These are phyloP conservation scores for Coecobrya sp. DNA, from an alignment of 2,888 invertebrate species.

Conservation along the genomic window DNA sequence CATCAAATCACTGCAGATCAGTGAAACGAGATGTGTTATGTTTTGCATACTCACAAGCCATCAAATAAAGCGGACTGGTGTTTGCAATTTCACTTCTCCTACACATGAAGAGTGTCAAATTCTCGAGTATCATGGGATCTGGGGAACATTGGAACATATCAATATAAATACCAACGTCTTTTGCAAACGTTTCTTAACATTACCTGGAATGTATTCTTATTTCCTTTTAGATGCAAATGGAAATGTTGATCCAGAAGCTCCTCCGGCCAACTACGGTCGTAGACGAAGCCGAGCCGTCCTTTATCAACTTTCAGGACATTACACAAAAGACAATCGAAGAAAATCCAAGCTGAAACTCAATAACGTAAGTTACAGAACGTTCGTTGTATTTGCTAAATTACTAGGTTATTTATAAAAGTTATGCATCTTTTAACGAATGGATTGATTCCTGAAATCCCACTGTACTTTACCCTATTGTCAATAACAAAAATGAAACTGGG, in stretches of 20 bases:
- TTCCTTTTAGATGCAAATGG: conserved; percentile 91
- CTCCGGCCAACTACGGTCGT: conserved; percentile 96
- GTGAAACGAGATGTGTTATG: too few species aligned
- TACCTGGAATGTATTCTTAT: conserved; percentile 20
- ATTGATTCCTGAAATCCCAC: not conserved
- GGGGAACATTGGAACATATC: too few species aligned
- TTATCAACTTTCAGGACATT: conserved; percentile 98
- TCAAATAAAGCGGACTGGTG: too few species aligned
- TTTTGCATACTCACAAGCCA: too few species aligned
- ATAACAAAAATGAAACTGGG: too few species aligned
- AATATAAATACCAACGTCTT: too few species aligned
- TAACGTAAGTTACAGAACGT: conserved; percentile 92
- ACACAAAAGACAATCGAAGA: conserved; percentile 96
- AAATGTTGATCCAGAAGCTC: conserved; percentile 93
- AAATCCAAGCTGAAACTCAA: conserved; percentile 97
- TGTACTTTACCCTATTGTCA: too few species aligned
- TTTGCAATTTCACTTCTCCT: too few species aligned
- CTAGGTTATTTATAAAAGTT: not conserved
- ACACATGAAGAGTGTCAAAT: too few species aligned
- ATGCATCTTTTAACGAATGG: not conserved
- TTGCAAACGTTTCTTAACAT: not conserved
- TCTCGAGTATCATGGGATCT: too few species aligned
- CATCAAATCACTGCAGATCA: too few species aligned
- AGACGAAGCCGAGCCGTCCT: conserved; percentile 97
- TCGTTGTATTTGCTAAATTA: too few species aligned